Percentiles rank a stretch among this genome's conserved stretches.
These are phyloP conservation scores for Ibycter americanus DNA, from an alignment of 2,797 vertebrate species.

Conservation along the genomic window DNA sequence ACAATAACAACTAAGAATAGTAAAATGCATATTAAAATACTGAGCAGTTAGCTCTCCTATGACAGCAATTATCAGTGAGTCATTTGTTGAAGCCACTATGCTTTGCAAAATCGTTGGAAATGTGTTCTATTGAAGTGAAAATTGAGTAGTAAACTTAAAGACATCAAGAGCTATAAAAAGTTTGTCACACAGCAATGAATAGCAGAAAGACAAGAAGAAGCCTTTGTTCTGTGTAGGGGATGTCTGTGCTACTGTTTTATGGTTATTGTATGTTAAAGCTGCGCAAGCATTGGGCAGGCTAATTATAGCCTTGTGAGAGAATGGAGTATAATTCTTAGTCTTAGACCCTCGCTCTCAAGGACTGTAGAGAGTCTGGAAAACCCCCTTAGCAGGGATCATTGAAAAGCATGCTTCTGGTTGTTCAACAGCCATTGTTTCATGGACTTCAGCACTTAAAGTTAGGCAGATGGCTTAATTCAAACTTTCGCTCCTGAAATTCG, in stretches of 20 bases:
- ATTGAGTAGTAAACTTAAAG: conserved; percentile 40
- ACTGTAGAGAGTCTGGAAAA: not conserved
- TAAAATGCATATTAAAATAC: conserved; percentile 8
- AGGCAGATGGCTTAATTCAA: not conserved
- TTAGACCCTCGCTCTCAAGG: not conserved
- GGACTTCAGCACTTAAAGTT: not conserved
- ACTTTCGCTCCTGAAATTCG: not conserved
- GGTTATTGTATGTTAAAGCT: not conserved
- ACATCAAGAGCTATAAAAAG: conserved; percentile 24
- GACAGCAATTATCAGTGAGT: conserved; percentile 41
- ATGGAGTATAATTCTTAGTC: not conserved
- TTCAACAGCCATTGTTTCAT: not conserved
- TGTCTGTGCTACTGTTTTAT: not conserved
- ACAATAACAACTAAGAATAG: conserved; percentile 19
- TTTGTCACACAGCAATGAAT: not conserved
- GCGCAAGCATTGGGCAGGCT: not conserved
- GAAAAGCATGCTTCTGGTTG: not conserved
- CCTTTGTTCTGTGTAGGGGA: not conserved
- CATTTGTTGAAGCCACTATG: conserved; percentile 37
- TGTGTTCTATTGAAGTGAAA: conserved; percentile 47
- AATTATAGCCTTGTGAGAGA: conserved; percentile 5
- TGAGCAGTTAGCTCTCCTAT: conserved; percentile 17
- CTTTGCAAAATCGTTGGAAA: conserved; percentile 52
- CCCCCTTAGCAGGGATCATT: not conserved
- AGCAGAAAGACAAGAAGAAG: not conserved